A percentile compares a stretch with the other conserved stretches of the same genome.
phyloP scores from a whole-genome alignment of 2,797 vertebrate genomes.

The Muscicapa comitata region DNA sequence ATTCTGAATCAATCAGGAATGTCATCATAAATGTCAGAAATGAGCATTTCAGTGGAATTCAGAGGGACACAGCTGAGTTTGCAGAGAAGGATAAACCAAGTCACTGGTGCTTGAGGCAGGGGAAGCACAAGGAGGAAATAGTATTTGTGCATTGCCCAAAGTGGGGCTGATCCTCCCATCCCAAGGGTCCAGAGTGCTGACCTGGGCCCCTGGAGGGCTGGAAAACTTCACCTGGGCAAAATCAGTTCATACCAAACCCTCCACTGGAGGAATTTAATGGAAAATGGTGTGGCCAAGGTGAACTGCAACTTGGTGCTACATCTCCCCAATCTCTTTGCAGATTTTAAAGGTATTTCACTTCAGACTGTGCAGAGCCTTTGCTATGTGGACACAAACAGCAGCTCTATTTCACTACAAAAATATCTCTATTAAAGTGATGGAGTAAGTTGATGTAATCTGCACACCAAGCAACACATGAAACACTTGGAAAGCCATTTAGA shows the following conservation, averaged over 20 bases:
- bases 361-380: background rate
- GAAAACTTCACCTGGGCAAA: background rate
- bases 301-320: background rate
- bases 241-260: background rate
- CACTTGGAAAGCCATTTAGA: background rate
- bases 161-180: background rate
- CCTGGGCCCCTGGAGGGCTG: accelerated
- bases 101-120: accelerated
- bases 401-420: background rate
- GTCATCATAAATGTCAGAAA: background rate
- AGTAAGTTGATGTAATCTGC: background rate
- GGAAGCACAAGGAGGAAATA: background rate
- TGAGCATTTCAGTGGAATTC: background rate
- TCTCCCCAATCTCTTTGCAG: background rate
- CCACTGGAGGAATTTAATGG: background rate
- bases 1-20: background rate
- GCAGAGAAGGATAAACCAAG: background rate
- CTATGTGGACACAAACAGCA: background rate
- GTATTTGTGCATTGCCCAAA: background rate
- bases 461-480: background rate
- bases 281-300: background rate
- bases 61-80: background rate
- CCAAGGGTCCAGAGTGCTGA: background rate
- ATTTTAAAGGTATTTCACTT: background rate
- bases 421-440: background rate